These are phyloP conservation scores for Pocillopora verrucosa DNA, from an alignment of 64 coral and sea anemone species.

Conservation along the genomic window DNA sequence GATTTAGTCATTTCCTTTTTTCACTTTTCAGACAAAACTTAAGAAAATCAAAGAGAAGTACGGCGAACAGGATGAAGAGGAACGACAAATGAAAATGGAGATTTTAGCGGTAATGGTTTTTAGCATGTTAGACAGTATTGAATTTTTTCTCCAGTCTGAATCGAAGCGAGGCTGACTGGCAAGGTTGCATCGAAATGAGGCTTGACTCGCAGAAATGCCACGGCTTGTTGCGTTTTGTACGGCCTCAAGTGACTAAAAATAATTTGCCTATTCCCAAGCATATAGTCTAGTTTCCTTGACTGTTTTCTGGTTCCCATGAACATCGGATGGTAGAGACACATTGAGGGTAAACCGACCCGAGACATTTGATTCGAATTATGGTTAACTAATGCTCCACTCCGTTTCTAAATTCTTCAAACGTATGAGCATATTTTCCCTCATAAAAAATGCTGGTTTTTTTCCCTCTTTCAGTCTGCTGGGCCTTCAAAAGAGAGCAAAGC, in stretches of 20 bases:
- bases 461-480: slow-evolving; percentile 71
- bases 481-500: slow-evolving; percentile 80
- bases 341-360: too few relatives aligned
- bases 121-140: background rate
- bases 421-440: background rate
- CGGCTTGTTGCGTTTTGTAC: too few relatives aligned
- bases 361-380: too few relatives aligned
- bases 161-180: too few relatives aligned
- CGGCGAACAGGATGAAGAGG: slow-evolving; percentile 97
- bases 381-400: background rate
- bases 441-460: background rate
- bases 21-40: slow-evolving; percentile 66
- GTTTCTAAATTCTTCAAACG: background rate
- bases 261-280: too few relatives aligned
- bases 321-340: too few relatives aligned
- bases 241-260: too few relatives aligned
- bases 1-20: background rate
- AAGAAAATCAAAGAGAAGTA: slow-evolving; percentile 99
- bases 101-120: slow-evolving; percentile 63
- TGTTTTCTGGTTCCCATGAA: too few relatives aligned
- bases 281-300: too few relatives aligned
- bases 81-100: slow-evolving; percentile 91
- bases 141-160: too few relatives aligned
- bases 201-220: too few relatives aligned
- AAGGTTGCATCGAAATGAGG: too few relatives aligned